Base-by-base conservation (phyloP, 1,140 invertebrate genomes). In the Mizuhopecten yessoensis region DNA sequence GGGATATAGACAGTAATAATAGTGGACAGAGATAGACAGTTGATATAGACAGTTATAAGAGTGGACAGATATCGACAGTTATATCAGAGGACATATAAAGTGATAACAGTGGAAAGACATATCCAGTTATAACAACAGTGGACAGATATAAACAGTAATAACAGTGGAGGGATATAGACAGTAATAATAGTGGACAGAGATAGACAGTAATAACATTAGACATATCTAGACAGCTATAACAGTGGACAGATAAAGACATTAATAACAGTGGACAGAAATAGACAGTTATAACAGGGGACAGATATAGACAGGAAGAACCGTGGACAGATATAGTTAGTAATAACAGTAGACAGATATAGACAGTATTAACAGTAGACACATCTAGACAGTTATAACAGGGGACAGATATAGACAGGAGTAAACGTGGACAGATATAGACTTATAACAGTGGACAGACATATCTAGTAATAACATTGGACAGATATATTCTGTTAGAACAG, bases 261-360 rank as follows among this genome's bases (percentile, higher is more conserved):
- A 17, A 57, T 57, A 57, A 57, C 45, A 57, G 45, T 57, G 45
- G 42, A 75, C 57, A 75, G 57, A 75, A 29, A 75, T 75, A 9
- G 23, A 75, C 57, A 75, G 57, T 75, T 23, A 75, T 75, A 75
- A 75, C 57, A 75, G 57, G n/a, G 36, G 57, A 75, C 57, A 75
- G 57, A 75, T 75, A 75, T 75, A 9, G 23, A 75, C 57, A 75
- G 57, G n/a, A n/a, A 75, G 3, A n/a, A 29, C 57, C n/a, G 57
- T 75, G 57, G 36, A 75, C 57, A 75, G 57, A 75, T 75, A 75
- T 75, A 3, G 42, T 29, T n/a, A 75, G 57, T 75, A n/a, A 75
- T 75, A 75, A 75, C 57, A 75, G 45, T 57, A 7, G 45, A 57
- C 45, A 57, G 45, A 57, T 57, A 57, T 57, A 15, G 13, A 57